phyloP scores from a whole-genome alignment of 2,113 vertebrate genomes.

The Circaetus cinerascens region DNA sequence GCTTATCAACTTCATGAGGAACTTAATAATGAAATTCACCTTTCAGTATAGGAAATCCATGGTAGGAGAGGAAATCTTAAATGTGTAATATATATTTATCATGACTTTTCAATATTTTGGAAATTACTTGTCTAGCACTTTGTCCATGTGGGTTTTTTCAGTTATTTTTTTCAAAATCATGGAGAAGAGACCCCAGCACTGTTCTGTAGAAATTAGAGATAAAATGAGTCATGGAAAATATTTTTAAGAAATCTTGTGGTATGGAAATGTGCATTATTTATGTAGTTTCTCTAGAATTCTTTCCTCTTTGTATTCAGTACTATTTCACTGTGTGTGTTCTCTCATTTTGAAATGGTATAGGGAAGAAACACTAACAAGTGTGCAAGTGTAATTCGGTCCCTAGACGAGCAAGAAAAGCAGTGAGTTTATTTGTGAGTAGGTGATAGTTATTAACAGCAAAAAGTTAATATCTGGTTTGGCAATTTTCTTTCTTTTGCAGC shows the following conservation, averaged over 20 bases:
- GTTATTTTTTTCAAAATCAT: neutral
- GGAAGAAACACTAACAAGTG: neutral
- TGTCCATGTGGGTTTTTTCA: neutral
- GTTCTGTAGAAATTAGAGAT: neutral
- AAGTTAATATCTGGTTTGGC: slow-evolving; percentile 39
- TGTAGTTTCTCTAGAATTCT: neutral
- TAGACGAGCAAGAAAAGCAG: neutral
- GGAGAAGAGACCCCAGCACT: neutral
- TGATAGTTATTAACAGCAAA: neutral
- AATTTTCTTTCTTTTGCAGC: slow-evolving; percentile 81
- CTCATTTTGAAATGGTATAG: neutral
- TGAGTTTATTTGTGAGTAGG: neutral
- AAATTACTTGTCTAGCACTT: neutral
- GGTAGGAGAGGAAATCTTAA: neutral
- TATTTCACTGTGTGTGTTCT: neutral
- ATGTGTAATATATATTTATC: neutral
- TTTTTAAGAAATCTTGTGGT: neutral
- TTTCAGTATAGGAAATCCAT: neutral
- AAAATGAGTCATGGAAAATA: neutral
- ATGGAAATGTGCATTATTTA: neutral
- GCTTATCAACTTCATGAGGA: neutral
- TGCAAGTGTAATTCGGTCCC: neutral
- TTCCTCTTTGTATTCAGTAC: neutral
- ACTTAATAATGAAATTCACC: neutral
- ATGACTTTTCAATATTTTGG: neutral